Evolutionary conservation across 2,113 vertebrate genomes (phyloP).

Genomic region (Poicephalus meyeri): DNA sequence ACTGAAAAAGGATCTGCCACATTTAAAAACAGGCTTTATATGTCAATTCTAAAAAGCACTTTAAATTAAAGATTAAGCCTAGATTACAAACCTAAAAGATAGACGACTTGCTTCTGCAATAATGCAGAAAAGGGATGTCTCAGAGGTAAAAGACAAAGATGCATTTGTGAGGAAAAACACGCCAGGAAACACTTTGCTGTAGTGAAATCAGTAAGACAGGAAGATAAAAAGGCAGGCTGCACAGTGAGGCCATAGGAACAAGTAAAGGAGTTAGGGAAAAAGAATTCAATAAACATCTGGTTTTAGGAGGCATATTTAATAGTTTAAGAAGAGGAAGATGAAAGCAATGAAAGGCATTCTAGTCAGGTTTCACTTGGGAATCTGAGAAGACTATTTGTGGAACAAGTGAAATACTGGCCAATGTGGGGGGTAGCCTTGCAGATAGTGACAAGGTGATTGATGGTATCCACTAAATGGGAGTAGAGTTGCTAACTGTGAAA

Average conservation of each 20-base stretch:
- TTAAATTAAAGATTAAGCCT: conserved; percentile 5
- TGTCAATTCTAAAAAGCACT: not conserved
- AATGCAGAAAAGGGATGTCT: not conserved
- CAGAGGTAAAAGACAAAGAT: not conserved
- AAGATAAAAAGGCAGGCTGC: not conserved
- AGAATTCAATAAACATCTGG: not conserved
- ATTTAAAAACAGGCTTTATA: not conserved
- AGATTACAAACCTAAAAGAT: not conserved
- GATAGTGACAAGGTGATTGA: not conserved
- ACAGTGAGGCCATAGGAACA: not conserved
- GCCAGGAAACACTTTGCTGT: not conserved
- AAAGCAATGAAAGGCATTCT: not conserved
- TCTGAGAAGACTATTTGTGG: not conserved
- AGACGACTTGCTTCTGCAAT: not conserved
- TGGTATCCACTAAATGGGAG: not conserved
- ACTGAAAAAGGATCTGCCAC: not conserved
- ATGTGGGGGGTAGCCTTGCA: not conserved
- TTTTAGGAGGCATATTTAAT: not conserved
- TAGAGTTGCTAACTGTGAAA: not conserved
- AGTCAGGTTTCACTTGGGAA: not conserved
- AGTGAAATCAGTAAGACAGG: not conserved
- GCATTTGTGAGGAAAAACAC: not conserved
- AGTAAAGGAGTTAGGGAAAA: not conserved
- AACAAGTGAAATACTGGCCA: not conserved
- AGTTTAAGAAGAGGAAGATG: not conserved